Evolutionary conservation across 2,888 invertebrate genomes (phyloP), one percentile per base, ranked within the genome.

Genomic region (Cantharis rufa): DNA sequence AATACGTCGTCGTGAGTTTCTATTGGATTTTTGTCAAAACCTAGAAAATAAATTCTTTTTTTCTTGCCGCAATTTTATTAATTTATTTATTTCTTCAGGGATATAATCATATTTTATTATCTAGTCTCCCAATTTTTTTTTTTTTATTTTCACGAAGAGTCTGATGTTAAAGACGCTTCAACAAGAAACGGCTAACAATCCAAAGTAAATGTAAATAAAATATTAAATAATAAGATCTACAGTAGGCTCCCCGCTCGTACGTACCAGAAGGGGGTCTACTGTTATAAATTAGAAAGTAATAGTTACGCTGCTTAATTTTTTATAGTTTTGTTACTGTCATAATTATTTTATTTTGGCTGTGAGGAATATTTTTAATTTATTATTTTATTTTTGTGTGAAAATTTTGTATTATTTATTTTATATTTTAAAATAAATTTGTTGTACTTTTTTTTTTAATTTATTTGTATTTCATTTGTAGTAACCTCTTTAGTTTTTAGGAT

Each of bases 201-300:
- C 76, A 76, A 76, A 76, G 76, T 48, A 76, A 66, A 15, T 76
- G 76, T 73, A 76, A 64, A 76, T 76, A 76, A 76, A 74, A 18
- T 74, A 74, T n/a, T 62, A 63, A 18, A 66, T 24, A 24, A 24
- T 66, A 66, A n/a, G 64, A 48, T n/a, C 48, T 48, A 48, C 48
- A 48, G n/a, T 48, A 48, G n/a, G 48, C n/a, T n/a, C 48, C 48
- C 48, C 48, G 48, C 48, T 48, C 7, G 48, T n/a, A 48, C n/a
- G n/a, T n/a, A 48, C n/a, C 5, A 32, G n/a, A n/a, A 13, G n/a
- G 48, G 48, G 48, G 7, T n/a, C n/a, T 48, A 48, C n/a, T 48
- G 48, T n/a, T n/a, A n/a, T 48, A 48, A n/a, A 48, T n/a, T 48
- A 48, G 48, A n/a, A 48, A 48, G n/a, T 48, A 48, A 48, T 48